These are phyloP conservation scores for Cataglyphis altisquamis DNA, from an alignment of 2,888 invertebrate species.

Conservation along the genomic window DNA sequence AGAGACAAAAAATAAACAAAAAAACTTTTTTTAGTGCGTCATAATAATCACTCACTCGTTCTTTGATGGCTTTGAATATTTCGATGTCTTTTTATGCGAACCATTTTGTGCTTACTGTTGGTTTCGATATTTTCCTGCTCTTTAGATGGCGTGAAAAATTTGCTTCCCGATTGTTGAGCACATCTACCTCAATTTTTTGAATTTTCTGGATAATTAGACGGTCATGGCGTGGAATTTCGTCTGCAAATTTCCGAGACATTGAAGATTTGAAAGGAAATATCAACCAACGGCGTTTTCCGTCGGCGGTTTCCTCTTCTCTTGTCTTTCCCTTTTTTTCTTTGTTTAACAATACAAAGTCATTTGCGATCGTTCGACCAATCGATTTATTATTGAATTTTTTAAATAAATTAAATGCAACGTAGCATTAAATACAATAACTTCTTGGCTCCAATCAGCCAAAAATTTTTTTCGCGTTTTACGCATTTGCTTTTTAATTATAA, in stretches of 20 bases:
- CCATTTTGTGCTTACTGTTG: conserved; percentile 69
- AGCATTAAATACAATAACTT: background rate
- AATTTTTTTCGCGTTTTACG: background rate
- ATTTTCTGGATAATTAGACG: conserved; percentile 35
- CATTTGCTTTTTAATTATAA: background rate
- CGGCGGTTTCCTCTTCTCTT: conserved; percentile 5
- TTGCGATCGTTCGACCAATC: conserved; percentile 10
- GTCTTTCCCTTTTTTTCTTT: conserved; percentile 12
- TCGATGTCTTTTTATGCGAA: conserved; percentile 60
- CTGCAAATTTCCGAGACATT: conserved; percentile 61
- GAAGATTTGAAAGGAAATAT: conserved; percentile 51
- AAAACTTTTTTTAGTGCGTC: background rate
- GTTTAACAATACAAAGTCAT: conserved; percentile 9
- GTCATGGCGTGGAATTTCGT: conserved; percentile 66
- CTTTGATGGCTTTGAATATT: conserved; percentile 47
- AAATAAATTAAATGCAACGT: background rate
- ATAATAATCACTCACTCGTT: conserved; percentile 65
- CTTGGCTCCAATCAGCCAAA: background rate
- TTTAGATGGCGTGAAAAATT: background rate
- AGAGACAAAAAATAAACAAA: background rate
- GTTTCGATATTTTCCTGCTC: conserved; percentile 22
- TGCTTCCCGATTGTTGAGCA: background rate
- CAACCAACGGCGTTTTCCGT: conserved; percentile 39
- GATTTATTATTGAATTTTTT: conserved; percentile 1
- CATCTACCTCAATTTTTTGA: background rate